Evolutionary conservation across 1,140 invertebrate genomes (phyloP).

Genomic region (Homalodisca vitripennis): DNA sequence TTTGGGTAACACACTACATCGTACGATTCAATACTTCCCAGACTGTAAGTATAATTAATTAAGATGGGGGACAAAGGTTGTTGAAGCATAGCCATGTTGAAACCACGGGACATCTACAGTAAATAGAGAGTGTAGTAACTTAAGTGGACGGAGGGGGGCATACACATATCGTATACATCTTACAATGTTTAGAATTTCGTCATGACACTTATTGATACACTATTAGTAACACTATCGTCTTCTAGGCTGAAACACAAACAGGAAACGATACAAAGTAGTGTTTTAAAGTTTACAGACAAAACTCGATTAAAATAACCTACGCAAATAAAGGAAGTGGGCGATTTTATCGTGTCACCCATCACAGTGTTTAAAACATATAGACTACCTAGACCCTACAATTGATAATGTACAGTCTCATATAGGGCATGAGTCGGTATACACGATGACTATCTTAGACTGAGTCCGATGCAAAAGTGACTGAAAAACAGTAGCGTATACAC

Average conservation of each 20-base stretch:
- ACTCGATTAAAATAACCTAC: conserved; percentile 5
- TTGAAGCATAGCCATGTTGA: too few relatives aligned
- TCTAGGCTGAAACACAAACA: not conserved
- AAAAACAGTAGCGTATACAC: conserved; percentile 38
- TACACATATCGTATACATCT: conserved; percentile 7
- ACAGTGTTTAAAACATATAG: conserved; percentile 30
- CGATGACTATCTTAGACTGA: conserved; percentile 30
- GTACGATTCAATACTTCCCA: too few relatives aligned
- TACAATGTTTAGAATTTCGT: conserved; percentile 1
- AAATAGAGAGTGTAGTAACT: too few relatives aligned
- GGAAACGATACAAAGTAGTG: not conserved
- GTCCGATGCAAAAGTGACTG: conserved; percentile 38
- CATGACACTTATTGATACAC: too few relatives aligned
- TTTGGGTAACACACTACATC: too few relatives aligned
- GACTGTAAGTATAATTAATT: too few relatives aligned
- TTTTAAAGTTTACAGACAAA: too few relatives aligned
- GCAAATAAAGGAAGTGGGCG: conserved; percentile 9
- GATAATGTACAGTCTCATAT: conserved; percentile 9
- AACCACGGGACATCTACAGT: too few relatives aligned
- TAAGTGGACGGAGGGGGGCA: not conserved
- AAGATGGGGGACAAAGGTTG: too few relatives aligned
- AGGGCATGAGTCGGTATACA: conserved; percentile 23
- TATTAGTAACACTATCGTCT: too few relatives aligned
- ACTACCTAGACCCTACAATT: conserved; percentile 19
- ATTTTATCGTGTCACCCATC: conserved; percentile 26